A percentile compares a stretch with the other conserved stretches of the same genome.
phyloP scores from a whole-genome alignment of 2,113 vertebrate genomes.

The Sphaerodactylus townsendi region DNA sequence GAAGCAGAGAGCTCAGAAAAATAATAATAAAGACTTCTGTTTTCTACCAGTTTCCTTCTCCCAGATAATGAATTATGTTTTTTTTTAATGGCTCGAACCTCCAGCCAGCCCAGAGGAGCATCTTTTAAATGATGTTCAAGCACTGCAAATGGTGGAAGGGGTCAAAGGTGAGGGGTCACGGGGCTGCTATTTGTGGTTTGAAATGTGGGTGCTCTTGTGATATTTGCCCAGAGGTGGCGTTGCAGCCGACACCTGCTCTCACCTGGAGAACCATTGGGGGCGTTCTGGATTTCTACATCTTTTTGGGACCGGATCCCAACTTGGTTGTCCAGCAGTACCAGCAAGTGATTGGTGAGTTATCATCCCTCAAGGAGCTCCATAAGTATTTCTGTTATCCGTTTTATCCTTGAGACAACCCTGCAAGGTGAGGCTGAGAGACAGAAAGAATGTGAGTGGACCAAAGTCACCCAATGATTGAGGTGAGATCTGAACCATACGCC shows the following conservation, averaged over 20 bases:
- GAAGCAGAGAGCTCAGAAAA: not conserved
- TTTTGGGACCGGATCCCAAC: constrained; percentile 79
- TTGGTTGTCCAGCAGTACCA: constrained; percentile 83
- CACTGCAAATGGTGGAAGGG: too few relatives aligned
- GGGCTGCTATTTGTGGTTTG: not conserved
- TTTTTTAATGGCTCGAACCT: not conserved
- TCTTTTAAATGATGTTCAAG: not conserved
- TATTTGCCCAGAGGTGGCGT: constrained; percentile 76
- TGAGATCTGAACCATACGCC: too few relatives aligned
- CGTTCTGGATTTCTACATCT: constrained; percentile 87
- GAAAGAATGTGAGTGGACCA: too few relatives aligned
- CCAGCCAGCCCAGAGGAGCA: too few relatives aligned
- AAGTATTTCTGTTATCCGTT: not conserved
- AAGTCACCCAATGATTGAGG: too few relatives aligned
- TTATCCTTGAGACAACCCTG: not conserved
- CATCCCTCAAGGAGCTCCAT: not conserved
- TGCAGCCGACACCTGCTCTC: constrained; percentile 84
- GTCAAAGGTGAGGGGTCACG: too few relatives aligned
- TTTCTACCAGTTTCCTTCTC: not conserved
- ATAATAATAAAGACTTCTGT: too few relatives aligned
- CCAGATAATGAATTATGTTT: not conserved
- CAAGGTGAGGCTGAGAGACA: too few relatives aligned
- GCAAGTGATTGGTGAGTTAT: constrained; percentile 82
- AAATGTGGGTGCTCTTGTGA: not conserved
- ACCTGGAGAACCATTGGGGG: constrained; percentile 90